Evolutionary conservation across 2,888 invertebrate genomes (phyloP).

Genomic region (Synanthedon tipuliformis): DNA sequence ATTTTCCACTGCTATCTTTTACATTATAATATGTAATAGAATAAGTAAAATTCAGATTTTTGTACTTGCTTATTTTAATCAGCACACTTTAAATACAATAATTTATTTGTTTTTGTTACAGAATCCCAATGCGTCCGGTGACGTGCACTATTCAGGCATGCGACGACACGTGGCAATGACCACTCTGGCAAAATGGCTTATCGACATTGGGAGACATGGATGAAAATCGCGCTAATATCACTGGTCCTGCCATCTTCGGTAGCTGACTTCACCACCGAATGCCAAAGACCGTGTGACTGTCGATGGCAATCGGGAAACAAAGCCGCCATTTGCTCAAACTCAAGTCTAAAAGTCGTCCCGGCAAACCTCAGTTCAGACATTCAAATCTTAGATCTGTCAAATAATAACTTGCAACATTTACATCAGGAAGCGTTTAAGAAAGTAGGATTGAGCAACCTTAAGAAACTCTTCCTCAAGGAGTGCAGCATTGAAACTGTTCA

Average conservation of each 20-base stretch:
- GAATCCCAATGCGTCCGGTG: slow-evolving; percentile 44
- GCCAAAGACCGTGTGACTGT: slow-evolving; percentile 81
- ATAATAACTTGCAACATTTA: slow-evolving; percentile 75
- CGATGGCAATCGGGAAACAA: slow-evolving; percentile 89
- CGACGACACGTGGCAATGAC: slow-evolving; percentile 59
- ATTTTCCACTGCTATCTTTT: no score
- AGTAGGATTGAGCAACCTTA: slow-evolving; percentile 81
- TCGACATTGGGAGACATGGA: slow-evolving; percentile 63
- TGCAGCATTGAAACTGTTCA: slow-evolving; percentile 79
- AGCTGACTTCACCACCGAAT: slow-evolving; percentile 72
- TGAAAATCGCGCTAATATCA: slow-evolving; percentile 45
- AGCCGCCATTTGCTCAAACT: slow-evolving; percentile 83
- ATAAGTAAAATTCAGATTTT: no score
- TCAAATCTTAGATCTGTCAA: slow-evolving; percentile 79
- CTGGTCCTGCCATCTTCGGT: slow-evolving; percentile 40
- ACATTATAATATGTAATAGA: no score
- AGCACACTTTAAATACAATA: neutral
- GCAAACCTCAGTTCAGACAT: slow-evolving; percentile 78
- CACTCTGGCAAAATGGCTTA: slow-evolving; percentile 59
- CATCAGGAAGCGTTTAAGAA: slow-evolving; percentile 76
- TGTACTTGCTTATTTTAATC: no score
- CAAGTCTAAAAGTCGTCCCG: slow-evolving; percentile 77
- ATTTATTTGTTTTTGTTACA: slow-evolving; percentile 33
- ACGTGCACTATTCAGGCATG: slow-evolving; percentile 41
- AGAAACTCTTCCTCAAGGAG: slow-evolving; percentile 81